A percentile compares a stretch with the other conserved stretches of the same genome.
Evolutionary conservation across 2,113 vertebrate species (phyloP).

Genomic region (Spizaetus ornatus): DNA sequence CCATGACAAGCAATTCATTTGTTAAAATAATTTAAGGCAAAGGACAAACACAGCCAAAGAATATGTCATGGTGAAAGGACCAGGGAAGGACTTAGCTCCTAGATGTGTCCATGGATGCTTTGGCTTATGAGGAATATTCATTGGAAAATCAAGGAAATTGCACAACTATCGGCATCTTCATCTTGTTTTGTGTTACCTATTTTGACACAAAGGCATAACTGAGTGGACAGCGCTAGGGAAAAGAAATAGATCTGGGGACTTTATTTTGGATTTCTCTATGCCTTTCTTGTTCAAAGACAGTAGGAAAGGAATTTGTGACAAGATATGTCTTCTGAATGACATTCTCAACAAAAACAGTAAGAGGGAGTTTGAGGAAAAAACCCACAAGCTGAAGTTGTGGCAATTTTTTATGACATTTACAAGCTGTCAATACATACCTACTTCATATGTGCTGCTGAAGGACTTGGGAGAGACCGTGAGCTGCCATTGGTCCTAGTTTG

Average conservation of each 20-base stretch:
- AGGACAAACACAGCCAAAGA: neutral
- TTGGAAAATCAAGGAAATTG: neutral
- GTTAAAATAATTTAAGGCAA: neutral
- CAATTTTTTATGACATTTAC: neutral
- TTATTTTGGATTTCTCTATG: neutral
- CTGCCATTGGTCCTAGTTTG: neutral
- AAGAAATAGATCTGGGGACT: neutral
- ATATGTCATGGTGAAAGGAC: neutral
- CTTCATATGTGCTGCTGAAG: neutral
- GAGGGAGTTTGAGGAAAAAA: neutral
- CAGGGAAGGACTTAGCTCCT: neutral
- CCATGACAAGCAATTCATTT: neutral
- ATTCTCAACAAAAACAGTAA: neutral
- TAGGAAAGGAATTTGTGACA: neutral
- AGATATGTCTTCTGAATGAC: neutral
- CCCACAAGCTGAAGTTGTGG: neutral
- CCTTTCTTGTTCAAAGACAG: neutral
- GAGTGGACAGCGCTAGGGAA: neutral
- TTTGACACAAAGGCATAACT: neutral
- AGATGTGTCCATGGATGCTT: neutral
- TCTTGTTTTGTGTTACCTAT: neutral
- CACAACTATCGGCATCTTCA: neutral
- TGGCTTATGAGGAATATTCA: neutral
- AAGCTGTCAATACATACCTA: neutral
- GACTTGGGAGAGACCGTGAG: neutral